These are phyloP conservation scores for Sebastes alutus DNA, from an alignment of 2,797 vertebrate genomes.

Conservation along the genomic window DNA sequence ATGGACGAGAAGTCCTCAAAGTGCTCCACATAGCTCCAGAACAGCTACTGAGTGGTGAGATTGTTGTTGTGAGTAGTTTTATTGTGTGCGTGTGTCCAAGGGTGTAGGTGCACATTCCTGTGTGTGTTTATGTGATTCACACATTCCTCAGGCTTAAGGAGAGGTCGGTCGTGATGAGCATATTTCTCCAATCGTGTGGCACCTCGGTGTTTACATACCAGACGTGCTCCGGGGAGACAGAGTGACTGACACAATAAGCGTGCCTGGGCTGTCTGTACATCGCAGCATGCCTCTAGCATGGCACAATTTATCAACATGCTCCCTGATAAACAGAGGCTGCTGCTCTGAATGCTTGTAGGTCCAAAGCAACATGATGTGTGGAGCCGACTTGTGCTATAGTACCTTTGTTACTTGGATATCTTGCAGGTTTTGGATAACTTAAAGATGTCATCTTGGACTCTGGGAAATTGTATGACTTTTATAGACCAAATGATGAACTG, in stretches of 20 bases:
- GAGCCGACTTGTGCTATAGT: neutral
- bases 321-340: neutral
- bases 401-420: neutral
- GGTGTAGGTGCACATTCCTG: slow-evolving; percentile 59
- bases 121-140: slow-evolving; percentile 56
- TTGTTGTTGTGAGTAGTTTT: neutral
- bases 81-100: slow-evolving; percentile 5
- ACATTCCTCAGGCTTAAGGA: slow-evolving; percentile 67
- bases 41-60: neutral
- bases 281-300: slow-evolving; percentile 18
- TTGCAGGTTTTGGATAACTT: neutral
- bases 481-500: neutral
- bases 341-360: neutral
- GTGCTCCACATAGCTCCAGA: neutral
- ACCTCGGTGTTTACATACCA: slow-evolving; percentile 77
- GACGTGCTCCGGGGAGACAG: slow-evolving; percentile 65
- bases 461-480: too few relatives aligned
- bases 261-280: slow-evolving; percentile 37
- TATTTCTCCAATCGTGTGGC: slow-evolving; percentile 62
- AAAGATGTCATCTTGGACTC: neutral
- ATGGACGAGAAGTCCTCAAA: neutral
- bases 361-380: neutral
- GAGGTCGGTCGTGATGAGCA: slow-evolving; percentile 66
- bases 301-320: slow-evolving; percentile 30
- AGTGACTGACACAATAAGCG: slow-evolving; percentile 54